Evolutionary conservation across 2,113 vertebrate genomes (phyloP).

Genomic region (Leptodactylus fuscus): DNA sequence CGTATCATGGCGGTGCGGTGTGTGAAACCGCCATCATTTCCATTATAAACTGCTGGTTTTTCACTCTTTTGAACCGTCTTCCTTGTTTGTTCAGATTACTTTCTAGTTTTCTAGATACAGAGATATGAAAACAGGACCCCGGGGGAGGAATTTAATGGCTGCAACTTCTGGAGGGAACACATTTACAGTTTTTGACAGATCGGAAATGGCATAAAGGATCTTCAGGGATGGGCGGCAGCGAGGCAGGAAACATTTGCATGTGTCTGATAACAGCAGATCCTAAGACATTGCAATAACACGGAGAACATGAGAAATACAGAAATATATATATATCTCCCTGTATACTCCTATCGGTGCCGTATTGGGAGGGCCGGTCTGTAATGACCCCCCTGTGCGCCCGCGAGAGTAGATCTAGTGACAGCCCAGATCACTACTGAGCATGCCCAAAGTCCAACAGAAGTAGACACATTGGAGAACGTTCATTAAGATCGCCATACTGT

Average conservation of each 20-base stretch:
- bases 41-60: background rate
- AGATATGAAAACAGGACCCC: conserved; percentile 30
- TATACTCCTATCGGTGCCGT: too few relatives aligned
- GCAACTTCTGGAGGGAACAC: conserved; percentile 14
- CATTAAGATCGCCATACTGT: too few relatives aligned
- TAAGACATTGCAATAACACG: background rate
- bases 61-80: conserved; percentile 15
- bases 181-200: conserved; percentile 53
- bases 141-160: conserved; percentile 43
- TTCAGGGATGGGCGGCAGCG: conserved; percentile 30
- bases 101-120: conserved; percentile 22
- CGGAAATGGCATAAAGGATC: conserved; percentile 47
- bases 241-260: conserved; percentile 40
- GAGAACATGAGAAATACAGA: too few relatives aligned
- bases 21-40: background rate
- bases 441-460: too few relatives aligned
- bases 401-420: too few relatives aligned
- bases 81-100: conserved; percentile 13
- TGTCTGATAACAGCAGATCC: background rate
- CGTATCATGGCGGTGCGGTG: background rate
- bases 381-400: too few relatives aligned
- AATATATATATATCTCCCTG: too few relatives aligned
- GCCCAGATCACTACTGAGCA: too few relatives aligned
- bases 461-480: too few relatives aligned
- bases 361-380: too few relatives aligned